Evolutionary conservation across 2,888 invertebrate species (phyloP).

Genomic region (Oscheius sp.): DNA sequence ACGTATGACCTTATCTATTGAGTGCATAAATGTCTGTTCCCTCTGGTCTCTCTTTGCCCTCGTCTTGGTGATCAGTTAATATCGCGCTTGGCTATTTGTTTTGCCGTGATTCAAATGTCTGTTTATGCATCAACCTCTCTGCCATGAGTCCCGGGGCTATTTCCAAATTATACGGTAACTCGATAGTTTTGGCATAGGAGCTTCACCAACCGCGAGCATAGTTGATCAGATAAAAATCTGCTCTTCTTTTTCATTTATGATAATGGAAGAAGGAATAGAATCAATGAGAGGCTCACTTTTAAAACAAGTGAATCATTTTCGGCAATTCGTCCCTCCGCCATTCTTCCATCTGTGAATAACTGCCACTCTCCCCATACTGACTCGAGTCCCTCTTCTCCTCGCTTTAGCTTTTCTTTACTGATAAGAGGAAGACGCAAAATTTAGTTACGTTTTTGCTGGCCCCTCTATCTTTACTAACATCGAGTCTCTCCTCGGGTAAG

Average conservation of each 20-base stretch:
- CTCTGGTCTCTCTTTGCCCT: constrained; percentile 23
- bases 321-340: background rate
- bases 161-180: constrained; percentile 32
- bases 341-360: too few species aligned
- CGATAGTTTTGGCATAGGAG: background rate
- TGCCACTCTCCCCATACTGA: too few species aligned
- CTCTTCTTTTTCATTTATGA: background rate
- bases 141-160: constrained; percentile 15
- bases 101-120: constrained; percentile 38
- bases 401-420: too few species aligned
- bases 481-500: too few species aligned
- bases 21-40: constrained; percentile 35
- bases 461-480: too few species aligned
- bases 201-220: background rate
- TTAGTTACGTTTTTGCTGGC: too few species aligned
- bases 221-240: background rate
- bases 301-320: constrained; percentile 3
- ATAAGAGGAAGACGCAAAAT: too few species aligned
- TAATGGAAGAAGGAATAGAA: background rate
- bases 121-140: constrained; percentile 37
- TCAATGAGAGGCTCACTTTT: background rate
- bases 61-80: constrained; percentile 33
- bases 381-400: too few species aligned
- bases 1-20: constrained; percentile 34
- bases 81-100: constrained; percentile 37